Evolutionary conservation across 2,113 vertebrate genomes (phyloP).

Genomic region (Rhynchomys soricoides): DNA sequence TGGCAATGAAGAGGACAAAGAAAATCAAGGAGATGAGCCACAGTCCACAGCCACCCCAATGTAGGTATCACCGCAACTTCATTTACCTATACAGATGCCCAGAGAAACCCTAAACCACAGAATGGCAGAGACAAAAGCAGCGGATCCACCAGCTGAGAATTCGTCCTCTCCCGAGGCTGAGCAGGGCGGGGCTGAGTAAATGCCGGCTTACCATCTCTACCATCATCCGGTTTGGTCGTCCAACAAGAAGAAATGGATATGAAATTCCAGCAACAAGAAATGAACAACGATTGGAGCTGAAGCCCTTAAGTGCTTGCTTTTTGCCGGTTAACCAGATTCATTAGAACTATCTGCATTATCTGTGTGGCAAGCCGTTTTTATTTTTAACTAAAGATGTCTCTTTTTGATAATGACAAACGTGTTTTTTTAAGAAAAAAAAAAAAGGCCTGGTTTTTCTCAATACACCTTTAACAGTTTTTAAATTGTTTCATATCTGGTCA

Average conservation of each 20-base stretch:
- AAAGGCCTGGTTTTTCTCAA: slow-evolving; percentile 99
- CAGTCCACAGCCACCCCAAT: slow-evolving; percentile 96
- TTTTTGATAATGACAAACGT: slow-evolving; percentile 97
- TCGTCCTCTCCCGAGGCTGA: slow-evolving; percentile 99
- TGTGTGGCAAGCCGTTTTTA: slow-evolving; percentile 98
- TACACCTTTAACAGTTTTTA: slow-evolving; percentile 78
- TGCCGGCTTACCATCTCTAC: slow-evolving; percentile 96
- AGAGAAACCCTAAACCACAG: slow-evolving; percentile 96
- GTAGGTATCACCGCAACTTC: slow-evolving; percentile 96
- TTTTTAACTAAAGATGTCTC: slow-evolving; percentile 96
- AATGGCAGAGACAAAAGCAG: slow-evolving; percentile 97
- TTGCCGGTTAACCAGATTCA: slow-evolving; percentile 98
- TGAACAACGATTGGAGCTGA: slow-evolving; percentile 97
- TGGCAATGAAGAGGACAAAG: slow-evolving; percentile 96
- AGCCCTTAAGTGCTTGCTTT: slow-evolving; percentile 99
- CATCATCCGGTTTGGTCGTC: slow-evolving; percentile 99
- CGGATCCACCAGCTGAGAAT: slow-evolving; percentile 96
- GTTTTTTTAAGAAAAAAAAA: slow-evolving; percentile 97
- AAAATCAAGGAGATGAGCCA: slow-evolving; percentile 96
- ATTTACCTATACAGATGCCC: slow-evolving; percentile 99
- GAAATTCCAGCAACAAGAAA: slow-evolving; percentile 99
- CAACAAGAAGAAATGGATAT: slow-evolving; percentile 93
- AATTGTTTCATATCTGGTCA: too few species aligned
- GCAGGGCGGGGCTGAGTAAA: slow-evolving; percentile 99
- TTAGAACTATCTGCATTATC: slow-evolving; percentile 98